Evolutionary conservation across 1,140 invertebrate genomes (phyloP), one percentile per base, ranked within the genome.

Genomic region (Phocides pigmalion): DNA sequence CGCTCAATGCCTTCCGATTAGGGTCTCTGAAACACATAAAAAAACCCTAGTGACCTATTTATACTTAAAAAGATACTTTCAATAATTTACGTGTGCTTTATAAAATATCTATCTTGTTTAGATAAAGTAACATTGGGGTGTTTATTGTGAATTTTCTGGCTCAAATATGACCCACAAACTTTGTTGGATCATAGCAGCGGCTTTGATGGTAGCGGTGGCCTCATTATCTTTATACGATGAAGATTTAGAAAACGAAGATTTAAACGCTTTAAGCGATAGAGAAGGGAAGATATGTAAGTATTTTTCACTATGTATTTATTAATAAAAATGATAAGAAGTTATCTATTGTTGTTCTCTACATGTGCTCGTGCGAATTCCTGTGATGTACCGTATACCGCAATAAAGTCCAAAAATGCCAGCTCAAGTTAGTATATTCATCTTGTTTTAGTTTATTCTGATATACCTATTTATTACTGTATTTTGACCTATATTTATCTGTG

Each of bases 201-300:
- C 67, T 0, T 22, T 75, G 6, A n/a, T 83, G 0, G 72, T 76
- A 4, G 69, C 76, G 1, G 72, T 68, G 4, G 69, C 82, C 6
- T 79, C 85, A 0, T 69, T 72, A 19, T 76, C 75, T 5, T 44
- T 85, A 1, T 70, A 76, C 25, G 76, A 81, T 5, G 69, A 76
- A 17, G 70, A 79, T 58, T 51, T 71, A 11, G 64, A 74, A 4
- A 68, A 67, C 28, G 71, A 72, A 15, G 58, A 76, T 17, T 6
- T 62, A n/a, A 42, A 68, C 22, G 19, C 47, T 11, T 15, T 9
- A 9, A 62, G 58, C 9, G 67, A 71, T 8, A 78, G 87, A 63
- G 49, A 81, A 63, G 87, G 87, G 15, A 87, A 79, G 73, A 66
- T 89, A 44, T 76, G 87, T 89, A 69, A 87, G 87, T 85, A 66